phyloP scores from a whole-genome alignment of 2,797 vertebrate genomes.

The Picus viridis region DNA sequence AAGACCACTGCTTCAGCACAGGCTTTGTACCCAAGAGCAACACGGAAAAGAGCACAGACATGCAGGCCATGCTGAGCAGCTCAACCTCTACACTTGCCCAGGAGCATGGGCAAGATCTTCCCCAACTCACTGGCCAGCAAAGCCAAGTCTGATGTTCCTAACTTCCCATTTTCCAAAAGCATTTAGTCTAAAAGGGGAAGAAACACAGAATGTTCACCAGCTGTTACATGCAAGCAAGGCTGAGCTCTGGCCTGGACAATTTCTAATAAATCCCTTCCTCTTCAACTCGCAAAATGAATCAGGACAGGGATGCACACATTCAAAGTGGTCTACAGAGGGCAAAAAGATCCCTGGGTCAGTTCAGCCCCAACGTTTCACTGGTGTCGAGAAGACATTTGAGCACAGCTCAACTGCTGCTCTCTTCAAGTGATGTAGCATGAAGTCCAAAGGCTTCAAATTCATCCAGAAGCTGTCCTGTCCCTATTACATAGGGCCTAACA shows the following conservation, averaged over 20 bases:
- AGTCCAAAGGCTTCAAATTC: neutral
- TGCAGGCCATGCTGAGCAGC: neutral
- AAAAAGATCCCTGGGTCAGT: neutral
- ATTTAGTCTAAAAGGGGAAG: neutral
- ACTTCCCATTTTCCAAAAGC: neutral
- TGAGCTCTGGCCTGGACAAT: neutral
- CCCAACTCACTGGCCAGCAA: neutral
- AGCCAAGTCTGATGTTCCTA: neutral
- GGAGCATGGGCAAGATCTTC: neutral
- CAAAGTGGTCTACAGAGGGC: neutral
- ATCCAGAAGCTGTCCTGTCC: neutral
- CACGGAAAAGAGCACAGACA: neutral
- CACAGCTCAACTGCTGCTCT: neutral
- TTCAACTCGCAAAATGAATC: neutral
- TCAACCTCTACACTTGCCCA: neutral
- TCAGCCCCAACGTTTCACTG: neutral
- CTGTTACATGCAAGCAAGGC: neutral
- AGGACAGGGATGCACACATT: neutral
- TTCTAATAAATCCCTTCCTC: neutral
- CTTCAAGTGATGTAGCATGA: neutral
- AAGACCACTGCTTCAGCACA: neutral
- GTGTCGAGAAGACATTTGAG: neutral
- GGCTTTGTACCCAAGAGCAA: neutral
- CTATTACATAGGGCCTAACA: neutral
- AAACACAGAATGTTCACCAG: neutral